Conservation (phyloP, 2,113 vertebrate species). For the Sturnira hondurensis region DNA sequence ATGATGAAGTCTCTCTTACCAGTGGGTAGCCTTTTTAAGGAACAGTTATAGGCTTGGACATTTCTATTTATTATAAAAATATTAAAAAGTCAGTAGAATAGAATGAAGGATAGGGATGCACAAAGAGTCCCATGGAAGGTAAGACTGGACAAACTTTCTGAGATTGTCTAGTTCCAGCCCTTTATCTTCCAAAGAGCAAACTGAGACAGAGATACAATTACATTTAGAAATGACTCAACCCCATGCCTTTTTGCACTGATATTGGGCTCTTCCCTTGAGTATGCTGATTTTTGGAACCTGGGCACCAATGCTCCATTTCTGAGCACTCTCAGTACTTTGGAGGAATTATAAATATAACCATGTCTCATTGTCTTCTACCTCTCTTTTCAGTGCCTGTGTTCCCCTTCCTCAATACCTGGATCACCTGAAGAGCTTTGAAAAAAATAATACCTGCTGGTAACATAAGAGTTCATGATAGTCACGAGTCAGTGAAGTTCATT, state of each 20-base stretch:
- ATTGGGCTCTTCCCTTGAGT: background rate
- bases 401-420: fast-evolving
- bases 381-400: too few relatives aligned
- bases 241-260: background rate
- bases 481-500: background rate
- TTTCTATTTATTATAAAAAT: background rate
- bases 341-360: background rate
- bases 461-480: background rate
- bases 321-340: background rate
- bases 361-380: too few relatives aligned
- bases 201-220: background rate
- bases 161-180: background rate
- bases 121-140: background rate
- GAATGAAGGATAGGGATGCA: background rate
- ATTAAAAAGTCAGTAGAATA: background rate
- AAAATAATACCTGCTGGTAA: background rate
- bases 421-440: background rate
- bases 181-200: background rate
- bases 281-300: background rate
- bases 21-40: background rate
- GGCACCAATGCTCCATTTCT: background rate
- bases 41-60: background rate
- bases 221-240: background rate
- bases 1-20: background rate
- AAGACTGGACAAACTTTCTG: background rate